phyloP scores from a whole-genome alignment of 2,113 vertebrate genomes.

The Gymnorhina tibicen region DNA sequence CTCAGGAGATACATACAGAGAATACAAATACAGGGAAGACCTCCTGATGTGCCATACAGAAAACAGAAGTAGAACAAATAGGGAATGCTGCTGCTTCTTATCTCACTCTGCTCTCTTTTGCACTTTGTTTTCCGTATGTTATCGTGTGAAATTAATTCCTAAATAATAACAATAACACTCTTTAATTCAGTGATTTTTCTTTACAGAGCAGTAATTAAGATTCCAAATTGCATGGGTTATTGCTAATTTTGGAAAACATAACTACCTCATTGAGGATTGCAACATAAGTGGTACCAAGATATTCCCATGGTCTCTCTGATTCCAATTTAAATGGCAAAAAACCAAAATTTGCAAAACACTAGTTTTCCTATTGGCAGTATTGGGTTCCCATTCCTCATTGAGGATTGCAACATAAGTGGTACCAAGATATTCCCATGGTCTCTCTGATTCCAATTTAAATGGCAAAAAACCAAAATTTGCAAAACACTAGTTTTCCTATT shows the following conservation, averaged over 20 bases:
- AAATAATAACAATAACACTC: not conserved
- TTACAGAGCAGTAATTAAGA: not conserved
- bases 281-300: not conserved
- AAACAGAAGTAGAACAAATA: not conserved
- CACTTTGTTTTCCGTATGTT: not conserved
- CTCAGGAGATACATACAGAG: not conserved
- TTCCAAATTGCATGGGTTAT: not conserved
- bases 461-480: not conserved
- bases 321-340: not conserved
- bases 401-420: not conserved
- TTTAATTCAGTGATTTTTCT: constrained; percentile 2
- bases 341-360: not conserved
- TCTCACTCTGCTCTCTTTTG: not conserved
- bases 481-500: not conserved
- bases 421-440: not conserved
- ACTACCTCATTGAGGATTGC: not conserved
- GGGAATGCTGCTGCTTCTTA: not conserved
- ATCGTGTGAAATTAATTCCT: not conserved
- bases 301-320: not conserved
- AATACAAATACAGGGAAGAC: not conserved
- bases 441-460: not conserved
- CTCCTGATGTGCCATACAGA: not conserved
- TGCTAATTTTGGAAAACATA: not conserved
- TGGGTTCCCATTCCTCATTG: not conserved
- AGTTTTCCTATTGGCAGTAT: not conserved